A percentile compares a stretch with the other conserved stretches of the same genome.
Evolutionary conservation across 2,888 invertebrate genomes (phyloP).

Genomic region (Mechanitis messenoides): DNA sequence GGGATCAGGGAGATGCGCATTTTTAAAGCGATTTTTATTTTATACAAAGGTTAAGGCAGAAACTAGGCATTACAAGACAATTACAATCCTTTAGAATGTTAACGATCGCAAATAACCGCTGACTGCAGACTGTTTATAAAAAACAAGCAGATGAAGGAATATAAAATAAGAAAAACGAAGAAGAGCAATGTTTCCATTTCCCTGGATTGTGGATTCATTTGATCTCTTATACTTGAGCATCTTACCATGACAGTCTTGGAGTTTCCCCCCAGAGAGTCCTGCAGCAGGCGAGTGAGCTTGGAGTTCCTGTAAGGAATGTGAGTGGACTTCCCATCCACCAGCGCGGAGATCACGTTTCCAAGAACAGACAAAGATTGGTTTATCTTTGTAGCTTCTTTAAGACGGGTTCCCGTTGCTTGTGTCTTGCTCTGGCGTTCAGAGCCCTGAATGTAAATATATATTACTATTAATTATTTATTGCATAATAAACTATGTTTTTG

Average conservation of each 20-base stretch:
- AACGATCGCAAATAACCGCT: no score
- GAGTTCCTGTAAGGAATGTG: conserved; percentile 99
- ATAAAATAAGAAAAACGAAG: no score
- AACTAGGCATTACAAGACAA: no score
- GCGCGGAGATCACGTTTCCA: conserved; percentile 98
- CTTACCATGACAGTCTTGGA: conserved; percentile 94
- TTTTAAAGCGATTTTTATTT: no score
- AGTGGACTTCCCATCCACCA: conserved; percentile 97
- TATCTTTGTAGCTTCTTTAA: conserved; percentile 98
- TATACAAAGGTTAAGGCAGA: no score
- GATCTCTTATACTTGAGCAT: background rate
- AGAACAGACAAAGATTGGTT: conserved; percentile 97
- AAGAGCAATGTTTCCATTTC: no score
- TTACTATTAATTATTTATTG: background rate
- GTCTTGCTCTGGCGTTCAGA: conserved; percentile 98
- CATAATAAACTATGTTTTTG: no score
- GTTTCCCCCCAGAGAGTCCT: conserved; percentile 98
- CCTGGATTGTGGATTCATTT: no score
- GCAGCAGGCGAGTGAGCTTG: conserved; percentile 93
- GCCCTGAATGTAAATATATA: conserved; percentile 76
- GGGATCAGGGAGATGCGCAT: no score
- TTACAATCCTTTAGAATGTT: no score
- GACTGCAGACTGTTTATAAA: no score
- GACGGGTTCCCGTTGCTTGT: conserved; percentile 92
- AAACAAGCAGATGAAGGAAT: no score